Evolutionary conservation across 1,140 invertebrate species (phyloP), one percentile per base, ranked within the genome.

Genomic region (Pentalonia nigronervosa): DNA sequence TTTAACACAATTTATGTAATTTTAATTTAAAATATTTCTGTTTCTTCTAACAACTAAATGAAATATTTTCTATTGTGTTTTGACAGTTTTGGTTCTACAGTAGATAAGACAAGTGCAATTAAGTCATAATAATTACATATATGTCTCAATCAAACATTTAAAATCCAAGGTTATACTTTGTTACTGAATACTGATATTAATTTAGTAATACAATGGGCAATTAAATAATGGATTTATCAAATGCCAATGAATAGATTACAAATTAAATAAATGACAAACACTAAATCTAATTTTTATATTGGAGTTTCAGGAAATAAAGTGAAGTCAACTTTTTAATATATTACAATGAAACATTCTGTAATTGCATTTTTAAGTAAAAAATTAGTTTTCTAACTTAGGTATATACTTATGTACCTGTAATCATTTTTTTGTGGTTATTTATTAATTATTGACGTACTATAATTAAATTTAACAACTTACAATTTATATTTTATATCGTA

Each of bases 141-240:
- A 30, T 90, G 89, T 67, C 56, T 90, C 36, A 67, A 90, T 90
- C 53, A 90, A n/a, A 90, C 47, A 90, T 45, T 90, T 67, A 17
- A 45, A 90, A 90, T 45, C 36, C 89, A 90, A 90, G 89, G 89
- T 90, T 90, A 56, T 45, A 60, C 7, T 34, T 90, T 41, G 53
- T 60, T 41, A 41, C 11, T 87, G 17, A 30, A 86, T 41, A 25
- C 84, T 34, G 50, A 41, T 90, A 90, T 30, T 90, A 90, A 90
- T 41, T 53, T 60, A 30, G 34, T 41, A 11, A 56, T 60, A 90
- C 89, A 67, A 90, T 45, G 36, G 11, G 36, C 36, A 60, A 67
- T 67, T 60, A 60, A 90, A 56, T 89, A 34, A 56, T 41, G 20
- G 17, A 48, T 11, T 47, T 48, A 30, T 84, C 50, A 53, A 53